Evolutionary conservation across 2,888 invertebrate species (phyloP).

Genomic region (Drosophila buzzatii): DNA sequence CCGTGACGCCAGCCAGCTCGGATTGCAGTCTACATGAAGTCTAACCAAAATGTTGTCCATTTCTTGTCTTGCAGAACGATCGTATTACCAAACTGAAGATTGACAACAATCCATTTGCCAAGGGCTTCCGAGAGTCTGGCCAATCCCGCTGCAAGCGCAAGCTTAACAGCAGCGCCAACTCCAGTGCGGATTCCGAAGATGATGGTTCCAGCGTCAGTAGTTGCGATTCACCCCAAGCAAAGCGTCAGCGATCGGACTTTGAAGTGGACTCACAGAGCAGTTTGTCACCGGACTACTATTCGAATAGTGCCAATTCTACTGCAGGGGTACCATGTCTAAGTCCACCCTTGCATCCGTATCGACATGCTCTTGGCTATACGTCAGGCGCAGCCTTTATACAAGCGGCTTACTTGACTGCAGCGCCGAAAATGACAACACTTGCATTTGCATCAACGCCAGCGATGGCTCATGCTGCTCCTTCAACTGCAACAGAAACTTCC

Average conservation of each 20-base stretch:
- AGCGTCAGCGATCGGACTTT: slow-evolving; percentile 81
- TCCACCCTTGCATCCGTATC: slow-evolving; percentile 21
- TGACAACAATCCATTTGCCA: slow-evolving; percentile 96
- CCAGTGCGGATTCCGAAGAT: slow-evolving; percentile 71
- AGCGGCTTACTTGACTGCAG: slow-evolving; percentile 69
- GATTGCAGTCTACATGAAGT: slow-evolving; percentile 44
- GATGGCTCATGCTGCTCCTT: background rate
- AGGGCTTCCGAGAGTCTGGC: slow-evolving; percentile 95
- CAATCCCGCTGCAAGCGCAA: slow-evolving; percentile 91
- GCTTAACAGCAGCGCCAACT: slow-evolving; percentile 83
- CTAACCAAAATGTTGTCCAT: slow-evolving; percentile 27
- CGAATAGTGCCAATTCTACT: background rate
- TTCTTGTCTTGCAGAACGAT: slow-evolving; percentile 88
- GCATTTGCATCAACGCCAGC: slow-evolving; percentile 29
- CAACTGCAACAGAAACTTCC: background rate
- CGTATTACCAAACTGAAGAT: slow-evolving; percentile 96
- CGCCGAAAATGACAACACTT: slow-evolving; percentile 41
- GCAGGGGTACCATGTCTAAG: background rate
- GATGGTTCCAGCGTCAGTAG: slow-evolving; percentile 81
- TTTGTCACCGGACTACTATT: slow-evolving; percentile 61
- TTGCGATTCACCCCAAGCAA: slow-evolving; percentile 71
- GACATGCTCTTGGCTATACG: slow-evolving; percentile 37
- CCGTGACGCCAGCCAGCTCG: slow-evolving; percentile 57
- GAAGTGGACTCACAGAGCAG: slow-evolving; percentile 80
- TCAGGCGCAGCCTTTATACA: slow-evolving; percentile 43